Base-by-base conservation (phyloP, 2,113 vertebrate species). In the Platysternon megacephalum region DNA sequence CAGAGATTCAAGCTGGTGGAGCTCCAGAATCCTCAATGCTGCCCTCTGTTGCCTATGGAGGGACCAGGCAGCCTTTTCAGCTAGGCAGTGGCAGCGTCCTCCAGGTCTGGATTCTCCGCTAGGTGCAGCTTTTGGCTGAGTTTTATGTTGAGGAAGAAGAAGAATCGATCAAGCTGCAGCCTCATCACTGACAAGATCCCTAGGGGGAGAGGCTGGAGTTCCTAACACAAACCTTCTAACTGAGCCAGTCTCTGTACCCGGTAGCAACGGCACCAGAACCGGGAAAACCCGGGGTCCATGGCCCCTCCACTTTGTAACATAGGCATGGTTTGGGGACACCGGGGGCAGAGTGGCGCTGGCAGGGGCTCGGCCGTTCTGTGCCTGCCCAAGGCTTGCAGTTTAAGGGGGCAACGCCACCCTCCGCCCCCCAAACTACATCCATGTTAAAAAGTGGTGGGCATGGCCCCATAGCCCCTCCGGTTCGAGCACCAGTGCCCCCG, bases 121-220 rank as follows among this genome's bases (percentile, higher is more conserved):
- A 99, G 96, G 96, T 99, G 99, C 95, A 99, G 97, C 96, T 99
- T 99, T 98, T 99, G 99, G 98, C 99, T 99, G 98, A 55, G 65
- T 5, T 81, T 42, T 19, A 46, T 8, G 94, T 99, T 98, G 98
- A 99, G 99, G 98, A 97, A 56, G 86, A 24, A 1, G 8, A 16
- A 58, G 19, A 53, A 44, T 11, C 13, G 42, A 56, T 48, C 35
- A 49, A 39, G 81, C 12, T 14, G 17, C 14, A 35, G 26, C 4
- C 53, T 76, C 65, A 29, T 78, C 58, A 53, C n/a, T 49, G 79
- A n/a, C 58, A 80, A 82, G 90, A 42, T 49, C 49, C 48, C 19
- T 72, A 9, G 3, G 65, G n/a, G 35, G 65, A 39, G 65, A 11
- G 65, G 35, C 35, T 39, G 65, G 61, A 68, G 16, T n/a, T 68